These are phyloP conservation scores for Hyperoplus lanceolatus DNA, from an alignment of 2,797 vertebrate species.

Conservation along the genomic window DNA sequence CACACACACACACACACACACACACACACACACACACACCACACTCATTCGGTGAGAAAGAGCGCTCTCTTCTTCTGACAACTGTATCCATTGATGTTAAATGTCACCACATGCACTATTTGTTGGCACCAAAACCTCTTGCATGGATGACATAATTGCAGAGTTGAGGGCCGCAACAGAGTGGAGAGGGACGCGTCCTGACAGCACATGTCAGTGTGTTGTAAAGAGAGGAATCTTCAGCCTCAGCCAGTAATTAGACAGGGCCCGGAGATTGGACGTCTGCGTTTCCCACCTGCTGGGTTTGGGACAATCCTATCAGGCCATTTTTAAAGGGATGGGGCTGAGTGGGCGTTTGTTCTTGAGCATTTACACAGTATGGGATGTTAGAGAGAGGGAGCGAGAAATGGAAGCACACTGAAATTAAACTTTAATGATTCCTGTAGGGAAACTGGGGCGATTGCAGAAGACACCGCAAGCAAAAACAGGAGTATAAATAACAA, in stretches of 20 bases:
- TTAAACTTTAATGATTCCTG: slow-evolving; percentile 40
- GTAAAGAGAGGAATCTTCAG: slow-evolving; percentile 42
- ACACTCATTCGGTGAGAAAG: too few relatives aligned
- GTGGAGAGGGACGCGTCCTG: slow-evolving; percentile 18
- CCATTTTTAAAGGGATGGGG: slow-evolving; percentile 9
- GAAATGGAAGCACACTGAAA: neutral
- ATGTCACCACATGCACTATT: slow-evolving; percentile 28
- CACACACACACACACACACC: too few relatives aligned
- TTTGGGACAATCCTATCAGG: slow-evolving; percentile 56
- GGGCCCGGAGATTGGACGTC: slow-evolving; percentile 32
- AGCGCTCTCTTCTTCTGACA: slow-evolving; percentile 32
- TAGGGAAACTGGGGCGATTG: slow-evolving; percentile 14
- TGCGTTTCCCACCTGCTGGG: slow-evolving; percentile 61
- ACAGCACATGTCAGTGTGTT: slow-evolving; percentile 44
- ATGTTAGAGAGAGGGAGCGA: neutral
- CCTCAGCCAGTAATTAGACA: slow-evolving; percentile 63
- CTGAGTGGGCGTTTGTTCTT: neutral
- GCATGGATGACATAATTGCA: neutral
- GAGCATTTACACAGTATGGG: neutral
- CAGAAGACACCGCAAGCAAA: neutral
- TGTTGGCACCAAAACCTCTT: neutral
- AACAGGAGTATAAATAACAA: neutral
- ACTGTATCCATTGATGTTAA: slow-evolving; percentile 39
- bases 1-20: too few relatives aligned
- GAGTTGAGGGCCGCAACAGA: neutral